These are phyloP conservation scores for Anthonomus grandis DNA, from an alignment of 1,140 invertebrate genomes.

Conservation along the genomic window DNA sequence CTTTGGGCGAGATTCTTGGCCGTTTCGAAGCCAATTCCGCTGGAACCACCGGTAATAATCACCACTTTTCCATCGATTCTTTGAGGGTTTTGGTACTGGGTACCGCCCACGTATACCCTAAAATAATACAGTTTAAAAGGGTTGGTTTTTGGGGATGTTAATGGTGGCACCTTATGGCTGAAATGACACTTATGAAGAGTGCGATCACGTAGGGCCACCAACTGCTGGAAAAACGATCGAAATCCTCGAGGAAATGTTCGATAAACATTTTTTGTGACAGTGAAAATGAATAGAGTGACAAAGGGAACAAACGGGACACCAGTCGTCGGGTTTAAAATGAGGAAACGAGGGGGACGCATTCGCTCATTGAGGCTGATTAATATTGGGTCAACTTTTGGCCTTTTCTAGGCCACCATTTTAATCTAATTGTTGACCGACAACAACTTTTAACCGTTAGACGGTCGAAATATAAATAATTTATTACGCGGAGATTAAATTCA, in stretches of 20 bases:
- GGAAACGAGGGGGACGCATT: too few species aligned
- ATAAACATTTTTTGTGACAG: too few species aligned
- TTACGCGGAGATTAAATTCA: too few species aligned
- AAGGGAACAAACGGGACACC: too few species aligned
- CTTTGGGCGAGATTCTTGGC: slow-evolving; percentile 52
- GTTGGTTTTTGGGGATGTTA: background rate
- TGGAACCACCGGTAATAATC: slow-evolving; percentile 61
- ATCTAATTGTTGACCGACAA: too few species aligned
- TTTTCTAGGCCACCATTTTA: too few species aligned
- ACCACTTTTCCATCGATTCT: slow-evolving; percentile 54
- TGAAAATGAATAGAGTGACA: too few species aligned
- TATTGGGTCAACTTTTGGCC: too few species aligned
- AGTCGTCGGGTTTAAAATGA: too few species aligned
- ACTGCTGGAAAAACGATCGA: slow-evolving; percentile 25
- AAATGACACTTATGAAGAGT: slow-evolving; percentile 35
- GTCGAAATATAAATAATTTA: too few species aligned
- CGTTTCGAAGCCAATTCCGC: slow-evolving; percentile 58
- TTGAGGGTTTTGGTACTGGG: slow-evolving; percentile 43
- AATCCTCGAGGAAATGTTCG: slow-evolving; percentile 16
- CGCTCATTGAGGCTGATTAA: too few species aligned
- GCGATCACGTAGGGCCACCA: slow-evolving; percentile 38
- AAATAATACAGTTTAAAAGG: slow-evolving; percentile 21
- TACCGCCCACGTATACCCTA: slow-evolving; percentile 50
- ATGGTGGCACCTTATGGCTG: slow-evolving; percentile 34
- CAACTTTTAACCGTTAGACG: too few species aligned